Evolutionary conservation across 2,113 vertebrate species (phyloP), one percentile per base, ranked within the genome.

Genomic region (Prionailurus viverrinus): DNA sequence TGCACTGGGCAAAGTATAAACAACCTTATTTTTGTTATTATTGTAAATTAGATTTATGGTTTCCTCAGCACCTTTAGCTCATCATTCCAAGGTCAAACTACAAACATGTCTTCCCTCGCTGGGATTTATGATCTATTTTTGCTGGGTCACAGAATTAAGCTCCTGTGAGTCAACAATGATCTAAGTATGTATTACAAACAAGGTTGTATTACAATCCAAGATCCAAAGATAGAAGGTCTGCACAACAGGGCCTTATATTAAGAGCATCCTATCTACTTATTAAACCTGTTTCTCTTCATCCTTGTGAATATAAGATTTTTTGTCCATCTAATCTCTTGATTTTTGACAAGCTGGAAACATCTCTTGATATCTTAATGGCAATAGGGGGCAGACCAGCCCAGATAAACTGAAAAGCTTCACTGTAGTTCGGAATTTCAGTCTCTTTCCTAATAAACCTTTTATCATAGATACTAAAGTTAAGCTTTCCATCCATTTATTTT

Each of bases 61-160:
- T 96, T 95, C 36, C 25, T 85, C 25, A 55, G 92, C 29, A 86
- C 29, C 33, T 92, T 93, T 91, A 85, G 84, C 65, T 96, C 65
- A 91, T 94, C 55, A 89, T 78, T 79, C 51, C 89, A 98, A 97
- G 71, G 80, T 92, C 87, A 91, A 73, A 68, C 89, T 48, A 76
- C 65, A 93, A 83, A 73, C 58, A 84, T 39, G 6, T 39, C 58
- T 92, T 81, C 11, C 25, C 5, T 55, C 92, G n/a, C 66, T 88
- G 39, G 29, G 9, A 96, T 94, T 94, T 92, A 71, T 33, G 33
- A 79, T 84, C 19, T 84, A 13, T 82, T 95, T 88, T 90, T 85
- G 10, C 83, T 88, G 74, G 25, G 83, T 96, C 92, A 96, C 45
- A 85, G 74, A 95, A 87, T 93, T 84, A 95, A 53, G 61, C 4